These are phyloP conservation scores for Typhlomys cinereus DNA, from an alignment of 2,113 vertebrate genomes.

Conservation along the genomic window DNA sequence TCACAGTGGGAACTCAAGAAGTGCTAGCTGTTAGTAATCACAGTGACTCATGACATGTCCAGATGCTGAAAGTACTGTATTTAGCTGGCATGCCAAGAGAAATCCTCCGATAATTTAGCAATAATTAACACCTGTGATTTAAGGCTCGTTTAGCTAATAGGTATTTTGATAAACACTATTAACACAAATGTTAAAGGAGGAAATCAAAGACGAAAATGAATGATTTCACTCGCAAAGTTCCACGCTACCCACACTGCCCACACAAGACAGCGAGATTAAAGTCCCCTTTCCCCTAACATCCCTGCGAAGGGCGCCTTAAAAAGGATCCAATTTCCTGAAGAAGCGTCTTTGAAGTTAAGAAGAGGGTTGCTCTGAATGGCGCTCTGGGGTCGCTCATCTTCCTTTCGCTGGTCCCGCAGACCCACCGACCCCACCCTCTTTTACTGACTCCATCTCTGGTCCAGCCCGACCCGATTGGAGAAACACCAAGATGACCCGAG, in stretches of 20 bases:
- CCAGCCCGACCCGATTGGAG: not conserved
- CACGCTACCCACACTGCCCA: not conserved
- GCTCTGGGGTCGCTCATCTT: not conserved
- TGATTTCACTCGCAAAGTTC: slow-evolving; percentile 45
- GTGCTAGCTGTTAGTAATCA: slow-evolving; percentile 41
- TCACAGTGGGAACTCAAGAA: slow-evolving; percentile 33
- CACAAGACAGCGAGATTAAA: not conserved
- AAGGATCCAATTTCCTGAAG: not conserved
- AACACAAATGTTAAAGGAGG: slow-evolving; percentile 3
- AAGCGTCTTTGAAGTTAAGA: slow-evolving; percentile 32
- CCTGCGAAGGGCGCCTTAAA: not conserved
- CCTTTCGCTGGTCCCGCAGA: not conserved
- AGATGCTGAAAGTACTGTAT: slow-evolving; percentile 52
- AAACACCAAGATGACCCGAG: slow-evolving; percentile 58
- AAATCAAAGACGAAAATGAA: slow-evolving; percentile 1
- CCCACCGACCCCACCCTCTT: too few relatives aligned
- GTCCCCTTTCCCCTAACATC: not conserved
- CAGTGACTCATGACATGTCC: not conserved
- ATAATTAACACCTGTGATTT: slow-evolving; percentile 54
- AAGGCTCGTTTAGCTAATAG: slow-evolving; percentile 39
- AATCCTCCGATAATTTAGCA: slow-evolving; percentile 46
- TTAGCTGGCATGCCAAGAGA: slow-evolving; percentile 18
- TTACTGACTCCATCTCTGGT: not conserved
- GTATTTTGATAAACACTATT: slow-evolving; percentile 32
- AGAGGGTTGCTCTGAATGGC: not conserved